These are phyloP conservation scores for Turritopsis rubra DNA, from an alignment of 30 jellyfish, hydroid and myxozoan species.

Conservation along the genomic window DNA sequence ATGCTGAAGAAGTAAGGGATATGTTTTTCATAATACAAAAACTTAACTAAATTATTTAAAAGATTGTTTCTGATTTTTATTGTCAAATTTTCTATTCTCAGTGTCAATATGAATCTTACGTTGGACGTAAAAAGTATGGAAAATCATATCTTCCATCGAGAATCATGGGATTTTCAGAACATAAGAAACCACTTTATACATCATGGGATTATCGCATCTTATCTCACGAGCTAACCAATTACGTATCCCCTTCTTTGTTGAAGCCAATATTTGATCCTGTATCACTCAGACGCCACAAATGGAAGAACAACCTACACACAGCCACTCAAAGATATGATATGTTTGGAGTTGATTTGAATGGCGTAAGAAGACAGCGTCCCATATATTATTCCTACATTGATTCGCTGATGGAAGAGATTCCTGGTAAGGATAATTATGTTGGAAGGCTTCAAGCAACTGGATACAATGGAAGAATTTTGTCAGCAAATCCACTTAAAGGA, in stretches of 20 bases:
- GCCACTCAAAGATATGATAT: background rate
- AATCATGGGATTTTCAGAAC: background rate
- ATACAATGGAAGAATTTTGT: background rate
- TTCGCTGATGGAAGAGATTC: conserved; percentile 14
- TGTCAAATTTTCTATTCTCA: background rate
- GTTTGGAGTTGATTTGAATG: background rate
- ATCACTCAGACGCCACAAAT: background rate
- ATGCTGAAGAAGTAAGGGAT: background rate
- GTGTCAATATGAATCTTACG: background rate
- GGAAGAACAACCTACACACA: conserved; percentile 9
- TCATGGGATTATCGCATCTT: background rate
- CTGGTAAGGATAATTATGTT: conserved; percentile 10
- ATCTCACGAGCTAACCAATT: background rate
- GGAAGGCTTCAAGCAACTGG: background rate
- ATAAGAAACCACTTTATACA: background rate
- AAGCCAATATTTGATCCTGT: conserved; percentile 7
- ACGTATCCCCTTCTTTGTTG: background rate
- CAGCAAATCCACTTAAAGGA: background rate
- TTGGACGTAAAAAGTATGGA: background rate
- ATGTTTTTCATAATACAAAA: background rate
- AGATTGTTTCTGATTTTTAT: background rate
- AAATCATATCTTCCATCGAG: background rate
- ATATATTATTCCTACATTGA: conserved; percentile 11
- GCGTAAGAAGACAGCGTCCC: background rate
- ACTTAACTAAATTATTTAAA: background rate